Percentiles rank a stretch among this genome's conserved stretches.
phyloP scores from a whole-genome alignment of 2,113 vertebrate genomes.

The Anoplopoma fimbria region DNA sequence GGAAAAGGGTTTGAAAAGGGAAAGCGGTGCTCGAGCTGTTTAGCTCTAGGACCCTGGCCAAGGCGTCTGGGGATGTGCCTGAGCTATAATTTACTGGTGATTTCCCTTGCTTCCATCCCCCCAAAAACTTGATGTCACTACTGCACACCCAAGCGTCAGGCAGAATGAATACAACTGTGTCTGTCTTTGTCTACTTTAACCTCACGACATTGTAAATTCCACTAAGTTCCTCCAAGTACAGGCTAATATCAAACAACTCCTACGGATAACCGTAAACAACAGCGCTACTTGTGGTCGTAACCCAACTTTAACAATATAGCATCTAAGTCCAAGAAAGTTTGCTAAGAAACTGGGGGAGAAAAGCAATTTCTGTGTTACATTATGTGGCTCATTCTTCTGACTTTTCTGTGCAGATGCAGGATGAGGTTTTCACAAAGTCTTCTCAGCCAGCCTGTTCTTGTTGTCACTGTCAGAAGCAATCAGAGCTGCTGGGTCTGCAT shows the following conservation, averaged over 20 bases:
- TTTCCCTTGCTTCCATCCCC: conserved; percentile 57
- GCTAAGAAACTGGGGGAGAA: conserved; percentile 9
- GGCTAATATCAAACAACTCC: background rate
- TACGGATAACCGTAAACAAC: background rate
- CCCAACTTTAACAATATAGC: background rate
- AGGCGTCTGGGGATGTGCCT: conserved; percentile 74
- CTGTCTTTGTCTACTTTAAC: conserved; percentile 12
- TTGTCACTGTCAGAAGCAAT: conserved; percentile 80
- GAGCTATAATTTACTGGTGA: conserved; percentile 77
- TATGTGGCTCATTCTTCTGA: conserved; percentile 52
- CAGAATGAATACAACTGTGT: conserved; percentile 1
- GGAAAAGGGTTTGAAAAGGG: conserved; percentile 73
- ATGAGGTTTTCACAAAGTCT: conserved; percentile 57
- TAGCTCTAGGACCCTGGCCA: conserved; percentile 72
- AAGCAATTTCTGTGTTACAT: conserved; percentile 24
- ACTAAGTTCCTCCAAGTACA: background rate
- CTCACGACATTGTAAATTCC: background rate
- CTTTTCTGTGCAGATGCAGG: conserved; percentile 44
- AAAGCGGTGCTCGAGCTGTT: conserved; percentile 77
- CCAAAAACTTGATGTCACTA: conserved; percentile 55
- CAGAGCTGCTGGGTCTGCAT: conserved; percentile 61
- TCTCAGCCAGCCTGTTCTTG: conserved; percentile 72
- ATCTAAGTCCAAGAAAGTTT: conserved; percentile 11
- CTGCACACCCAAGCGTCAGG: conserved; percentile 21
- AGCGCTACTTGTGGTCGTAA: background rate